Base-by-base conservation (phyloP, 2,888 invertebrate genomes). In the Mayetiola destructor region DNA sequence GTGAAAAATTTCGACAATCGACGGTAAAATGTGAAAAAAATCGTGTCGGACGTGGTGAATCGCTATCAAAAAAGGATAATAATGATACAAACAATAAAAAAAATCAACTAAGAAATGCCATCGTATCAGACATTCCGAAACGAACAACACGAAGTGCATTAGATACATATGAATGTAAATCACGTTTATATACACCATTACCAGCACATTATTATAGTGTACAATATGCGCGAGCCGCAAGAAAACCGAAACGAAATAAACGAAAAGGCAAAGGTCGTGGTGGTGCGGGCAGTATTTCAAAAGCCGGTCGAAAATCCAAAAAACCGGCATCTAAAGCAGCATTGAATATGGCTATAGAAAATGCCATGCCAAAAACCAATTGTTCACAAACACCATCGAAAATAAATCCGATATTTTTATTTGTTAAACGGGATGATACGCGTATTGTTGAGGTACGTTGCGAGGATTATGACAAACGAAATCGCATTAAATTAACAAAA, bases 391-490 rank as follows among this genome's bases (percentile, higher is more conserved):
- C 21, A 27, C 35, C 42, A 35, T 52, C 57, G 16, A 80, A 82
- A 59, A 81, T 87, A 64, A 85, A 86, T 67, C 88, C 88, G 63
- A 84, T 89, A 62, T 89, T 89, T 72, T 78, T 89, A 63, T 89
- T 88, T 88, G 85, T 85, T 61, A 83, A 84, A 68, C 85, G 86
- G 70, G 80, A 80, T 64, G 84, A 87, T 72, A 84, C 85, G 61
- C 80, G 80, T 68, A 87, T 89, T 71, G 82, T 86, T 68, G 85
- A 86, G 72, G 88, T 89, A 64, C 81, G 82, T 71, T 88, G 88
- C 75, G 89, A 89, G 73, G 88, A 89, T 70, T 88, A 88, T 77
- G 88, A 89, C 75, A 81, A 84, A 69, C 77, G 86, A 59, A 89
- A 89, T 74, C 84, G 88, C 60, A 85, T 89, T 66, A 82, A 85